Base-by-base conservation (phyloP, 1,140 invertebrate species). In the Adelges cooleyi region DNA sequence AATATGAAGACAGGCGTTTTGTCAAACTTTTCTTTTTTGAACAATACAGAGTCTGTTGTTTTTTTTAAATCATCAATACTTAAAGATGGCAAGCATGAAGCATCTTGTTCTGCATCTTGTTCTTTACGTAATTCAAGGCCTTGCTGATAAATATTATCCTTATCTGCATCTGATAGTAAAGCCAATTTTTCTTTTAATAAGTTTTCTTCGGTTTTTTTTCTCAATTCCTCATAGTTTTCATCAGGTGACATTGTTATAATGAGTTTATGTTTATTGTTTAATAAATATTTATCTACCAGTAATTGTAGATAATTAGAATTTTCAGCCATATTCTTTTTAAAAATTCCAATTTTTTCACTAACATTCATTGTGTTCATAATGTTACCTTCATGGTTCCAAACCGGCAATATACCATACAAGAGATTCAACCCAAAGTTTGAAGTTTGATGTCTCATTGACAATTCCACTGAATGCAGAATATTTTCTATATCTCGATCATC, bases 301-400 rank as follows among this genome's bases (percentile, higher is more conserved):
- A 86, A 79, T 73, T 90, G 85, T 1, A 96, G 77, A 73, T 86
- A 93, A 3, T 77, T 77, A 1, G 81, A 80, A 68, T 81, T 75
- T 15, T 81, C 73, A 59, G 78, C 76, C 6, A 86, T 68, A 3
- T 78, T 75, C 48, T 75, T 67, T 69, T 74, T 70, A 33, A 89
- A 79, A 65, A 76, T 76, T 2, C 77, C 71, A 8, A 96, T 80
- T 50, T 85, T 79, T 49, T 84, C 74, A 69, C 87, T 89, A 1
- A 94, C 81, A 73, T 85, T 81, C 49, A 97, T 73, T 44, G 81
- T 78, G 66, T 81, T 73, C 1, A 90, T 73, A 13, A 92, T 77
- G 71, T 91, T 80, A 0, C 86, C 89, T 73, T 87, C 84, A 74
- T 96, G 91, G 76, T 92, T 96, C 91, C 91, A 95, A 3, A 86